Evolutionary conservation across 2,797 vertebrate species (phyloP).

Genomic region (Microchirus variegatus): DNA sequence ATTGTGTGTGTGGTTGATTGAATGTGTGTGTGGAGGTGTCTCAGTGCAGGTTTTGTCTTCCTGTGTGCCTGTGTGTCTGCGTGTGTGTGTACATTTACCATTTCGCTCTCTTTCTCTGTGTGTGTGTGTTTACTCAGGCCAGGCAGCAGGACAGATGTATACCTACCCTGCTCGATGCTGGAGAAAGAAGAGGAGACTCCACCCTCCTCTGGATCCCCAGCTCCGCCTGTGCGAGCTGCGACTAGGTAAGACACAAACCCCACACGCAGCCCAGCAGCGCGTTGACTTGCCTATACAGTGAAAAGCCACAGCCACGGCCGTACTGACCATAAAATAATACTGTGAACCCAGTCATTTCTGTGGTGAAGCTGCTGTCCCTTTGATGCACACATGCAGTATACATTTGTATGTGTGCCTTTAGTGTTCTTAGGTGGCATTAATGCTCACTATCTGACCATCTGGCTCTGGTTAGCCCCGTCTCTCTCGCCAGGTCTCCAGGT

Average conservation of each 20-base stretch:
- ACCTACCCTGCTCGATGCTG: constrained; percentile 97
- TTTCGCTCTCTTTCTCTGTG: constrained; percentile 41
- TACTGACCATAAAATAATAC: constrained; percentile 1
- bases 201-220: constrained; percentile 93
- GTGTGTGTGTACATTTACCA: constrained; percentile 21
- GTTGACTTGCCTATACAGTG: constrained; percentile 8
- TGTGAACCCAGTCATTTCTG: constrained; percentile 1
- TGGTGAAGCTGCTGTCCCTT: neutral
- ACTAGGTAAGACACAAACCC: constrained; percentile 83
- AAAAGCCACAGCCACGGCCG: neutral
- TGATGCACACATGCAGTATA: neutral
- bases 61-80: constrained; percentile 43
- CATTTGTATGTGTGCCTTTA: constrained; percentile 1
- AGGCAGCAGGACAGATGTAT: constrained; percentile 95
- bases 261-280: constrained; percentile 8
- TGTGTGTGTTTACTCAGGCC: constrained; percentile 77
- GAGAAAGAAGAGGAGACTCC: constrained; percentile 96
- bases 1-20: neutral
- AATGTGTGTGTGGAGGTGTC: neutral
- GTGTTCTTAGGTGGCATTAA: constrained; percentile 40
- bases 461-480: constrained; percentile 73
- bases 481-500: constrained; percentile 72
- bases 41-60: constrained; percentile 56
- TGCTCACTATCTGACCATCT: constrained; percentile 71
- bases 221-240: constrained; percentile 95